Conservation (phyloP, 2,797 vertebrate species). For the Lemur catta region DNA sequence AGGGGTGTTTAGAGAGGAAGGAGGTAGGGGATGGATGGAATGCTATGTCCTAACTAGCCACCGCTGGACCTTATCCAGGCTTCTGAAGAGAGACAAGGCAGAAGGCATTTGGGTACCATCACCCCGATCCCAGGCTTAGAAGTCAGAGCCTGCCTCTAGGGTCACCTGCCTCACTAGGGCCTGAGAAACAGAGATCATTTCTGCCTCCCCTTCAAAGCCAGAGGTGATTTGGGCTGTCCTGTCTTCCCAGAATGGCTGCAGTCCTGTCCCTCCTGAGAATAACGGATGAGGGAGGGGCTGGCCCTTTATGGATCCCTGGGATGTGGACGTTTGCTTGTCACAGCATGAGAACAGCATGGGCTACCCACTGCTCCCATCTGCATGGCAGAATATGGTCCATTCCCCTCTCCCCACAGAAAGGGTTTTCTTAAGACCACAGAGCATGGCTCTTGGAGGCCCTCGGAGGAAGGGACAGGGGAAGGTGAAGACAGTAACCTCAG, state of each 20-base stretch:
- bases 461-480: neutral
- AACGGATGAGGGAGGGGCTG: neutral
- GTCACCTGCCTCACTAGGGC: neutral
- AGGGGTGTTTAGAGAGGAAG: neutral
- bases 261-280: neutral
- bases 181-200: neutral
- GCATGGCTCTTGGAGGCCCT: neutral
- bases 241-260: neutral
- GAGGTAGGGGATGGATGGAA: neutral
- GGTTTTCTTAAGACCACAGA: conserved; percentile 15
- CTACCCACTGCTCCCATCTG: neutral
- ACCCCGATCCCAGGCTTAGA: neutral
- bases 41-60: neutral
- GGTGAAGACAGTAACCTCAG: conserved; percentile 89
- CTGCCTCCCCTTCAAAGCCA: neutral
- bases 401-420: neutral
- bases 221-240: neutral
- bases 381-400: neutral
- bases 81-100: neutral
- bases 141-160: neutral
- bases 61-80: neutral
- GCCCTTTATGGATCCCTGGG: neutral
- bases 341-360: neutral
- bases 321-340: neutral
- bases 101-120: neutral